Evolutionary conservation across 2,113 vertebrate genomes (phyloP).

Genomic region (Rutilus rutilus): DNA sequence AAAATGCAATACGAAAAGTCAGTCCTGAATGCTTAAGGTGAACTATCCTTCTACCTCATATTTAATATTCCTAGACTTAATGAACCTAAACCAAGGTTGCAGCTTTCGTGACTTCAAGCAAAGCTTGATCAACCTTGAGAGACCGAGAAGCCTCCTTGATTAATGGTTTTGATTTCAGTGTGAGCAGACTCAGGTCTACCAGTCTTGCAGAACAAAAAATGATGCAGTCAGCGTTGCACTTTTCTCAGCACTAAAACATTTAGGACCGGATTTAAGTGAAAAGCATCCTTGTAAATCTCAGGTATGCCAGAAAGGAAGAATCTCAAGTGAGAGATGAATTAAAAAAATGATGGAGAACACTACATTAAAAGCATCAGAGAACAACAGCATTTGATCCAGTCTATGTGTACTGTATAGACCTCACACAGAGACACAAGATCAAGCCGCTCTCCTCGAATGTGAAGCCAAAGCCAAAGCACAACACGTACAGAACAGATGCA

Average conservation of each 20-base stretch:
- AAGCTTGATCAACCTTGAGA: slow-evolving; percentile 27
- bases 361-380: neutral
- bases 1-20: neutral
- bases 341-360: neutral
- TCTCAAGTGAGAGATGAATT: neutral
- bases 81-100: slow-evolving; percentile 40
- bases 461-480: neutral
- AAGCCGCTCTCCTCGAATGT: neutral
- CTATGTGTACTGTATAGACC: neutral
- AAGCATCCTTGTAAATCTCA: slow-evolving; percentile 34
- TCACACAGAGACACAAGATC: neutral
- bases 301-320: slow-evolving; percentile 8
- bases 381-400: neutral
- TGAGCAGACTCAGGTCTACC: neutral
- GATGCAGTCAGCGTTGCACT: neutral
- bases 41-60: neutral
- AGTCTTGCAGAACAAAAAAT: neutral
- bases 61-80: slow-evolving; percentile 33
- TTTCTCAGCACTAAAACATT: neutral
- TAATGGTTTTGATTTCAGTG: slow-evolving; percentile 31
- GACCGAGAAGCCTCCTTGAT: slow-evolving; percentile 17
- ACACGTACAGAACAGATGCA: neutral
- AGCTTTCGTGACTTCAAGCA: slow-evolving; percentile 15
- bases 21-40: neutral
- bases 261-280: neutral